Percentiles rank a stretch among this genome's conserved stretches.
Conservation (phyloP, 2,797 vertebrate species). For the Gymnothorax javanicus region DNA sequence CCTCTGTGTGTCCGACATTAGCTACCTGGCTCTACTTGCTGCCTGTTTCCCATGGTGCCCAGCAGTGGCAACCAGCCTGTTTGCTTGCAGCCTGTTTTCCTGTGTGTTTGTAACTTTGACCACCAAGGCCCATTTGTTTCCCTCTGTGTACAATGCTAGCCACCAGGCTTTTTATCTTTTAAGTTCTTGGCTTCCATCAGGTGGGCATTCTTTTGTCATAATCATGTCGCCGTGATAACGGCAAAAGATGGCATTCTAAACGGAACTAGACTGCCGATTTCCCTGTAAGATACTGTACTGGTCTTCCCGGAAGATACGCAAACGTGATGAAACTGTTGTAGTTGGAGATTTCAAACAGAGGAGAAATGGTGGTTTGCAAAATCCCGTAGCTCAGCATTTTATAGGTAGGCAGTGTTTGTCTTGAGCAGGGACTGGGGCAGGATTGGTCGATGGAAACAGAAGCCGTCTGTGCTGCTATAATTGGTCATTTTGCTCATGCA, state of each 20-base stretch:
- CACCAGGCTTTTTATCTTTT: background rate
- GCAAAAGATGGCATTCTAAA: background rate
- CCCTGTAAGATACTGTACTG: background rate
- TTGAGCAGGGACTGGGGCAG: background rate
- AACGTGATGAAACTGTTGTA: background rate
- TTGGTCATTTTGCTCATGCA: constrained; percentile 16
- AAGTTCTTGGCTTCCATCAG: background rate
- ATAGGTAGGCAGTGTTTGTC: background rate
- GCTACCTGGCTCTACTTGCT: background rate
- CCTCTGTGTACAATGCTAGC: too few relatives aligned
- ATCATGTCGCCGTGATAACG: background rate
- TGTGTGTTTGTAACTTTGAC: background rate
- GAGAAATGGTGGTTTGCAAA: background rate
- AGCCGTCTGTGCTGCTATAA: constrained; percentile 6
- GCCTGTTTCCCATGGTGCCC: background rate
- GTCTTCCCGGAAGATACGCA: background rate
- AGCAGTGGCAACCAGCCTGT: background rate
- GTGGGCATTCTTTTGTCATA: background rate
- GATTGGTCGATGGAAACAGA: background rate
- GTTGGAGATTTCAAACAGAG: background rate
- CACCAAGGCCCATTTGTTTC: background rate
- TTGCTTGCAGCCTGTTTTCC: background rate
- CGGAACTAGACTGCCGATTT: background rate
- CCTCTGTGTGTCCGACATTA: background rate
- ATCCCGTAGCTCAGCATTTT: background rate